Base-by-base conservation (phyloP, 2,888 invertebrate genomes). In the Acrocyrtus sp. region DNA sequence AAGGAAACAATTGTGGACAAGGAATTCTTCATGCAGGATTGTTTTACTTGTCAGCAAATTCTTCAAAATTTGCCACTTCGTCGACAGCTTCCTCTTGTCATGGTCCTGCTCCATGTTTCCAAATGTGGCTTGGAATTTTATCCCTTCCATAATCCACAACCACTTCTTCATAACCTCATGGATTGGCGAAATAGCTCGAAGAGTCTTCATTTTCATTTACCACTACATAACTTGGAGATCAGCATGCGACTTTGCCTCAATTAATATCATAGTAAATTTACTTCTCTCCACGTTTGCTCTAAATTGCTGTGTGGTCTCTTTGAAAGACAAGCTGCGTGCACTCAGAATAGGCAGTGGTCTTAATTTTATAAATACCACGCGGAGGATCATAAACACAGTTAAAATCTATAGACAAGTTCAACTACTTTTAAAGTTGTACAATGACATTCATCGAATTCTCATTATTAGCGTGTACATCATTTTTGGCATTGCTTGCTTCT, bases 231-330 rank as follows among this genome's bases (percentile, higher is more conserved):
- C 43, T 8, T 57, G 56, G 56, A 4, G 56, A 10, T 41, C 41
- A 41, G 22, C 43, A n/a, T 41, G 41, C 5, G 43, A 57, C 17
- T 57, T 41, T 41, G 19, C 21, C 1, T 24, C 41, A 1, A 22
- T 57, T n/a, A 57, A 57, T 19, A 57, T 43, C 1, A 39, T 57
- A n/a, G 3, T 57, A 15, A 57, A 57, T 24, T 29, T 57, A 15
- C 22, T 57, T 12, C 27, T 57, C 41, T 22, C 41, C 2, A 57
- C 41, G 15, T 57, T 41, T n/a, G 41, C 43, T 21, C 15, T 57
- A 1, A 1, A 24, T 15, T 57, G 56, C 24, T 57, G 56, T 12
- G 17, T 57, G 56, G 4, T 24, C 5, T 41, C 56, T 4, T 57
- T 41, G 24, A 15, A 24, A 2, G n/a, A 43, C 2, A 57, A 57